phyloP scores from a whole-genome alignment of 2,888 invertebrate species.

The Pseudolycoriella hygida region DNA sequence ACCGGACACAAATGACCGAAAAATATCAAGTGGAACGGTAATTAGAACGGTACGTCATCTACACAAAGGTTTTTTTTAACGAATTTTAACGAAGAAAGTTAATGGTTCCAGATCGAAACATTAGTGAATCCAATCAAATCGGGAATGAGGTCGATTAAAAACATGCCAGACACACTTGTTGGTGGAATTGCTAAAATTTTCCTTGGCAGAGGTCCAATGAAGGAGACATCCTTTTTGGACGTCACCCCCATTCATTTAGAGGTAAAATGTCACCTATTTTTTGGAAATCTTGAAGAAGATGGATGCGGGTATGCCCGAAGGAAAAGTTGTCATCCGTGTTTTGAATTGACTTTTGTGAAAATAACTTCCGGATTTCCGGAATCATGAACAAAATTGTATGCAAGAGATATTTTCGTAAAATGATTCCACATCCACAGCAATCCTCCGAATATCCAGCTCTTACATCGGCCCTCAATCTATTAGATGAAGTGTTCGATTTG shows the following conservation, averaged over 20 bases:
- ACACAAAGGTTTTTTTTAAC: too few species aligned
- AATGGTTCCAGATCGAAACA: constrained; percentile 24
- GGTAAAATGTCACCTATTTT: constrained; percentile 5
- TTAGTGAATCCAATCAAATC: constrained; percentile 43
- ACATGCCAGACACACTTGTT: constrained; percentile 58
- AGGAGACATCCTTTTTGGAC: constrained; percentile 12
- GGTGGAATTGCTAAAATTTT: constrained; percentile 43
- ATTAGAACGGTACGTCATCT: constrained; percentile 35
- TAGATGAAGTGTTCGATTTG: constrained; percentile 75
- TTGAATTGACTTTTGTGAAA: too few species aligned
- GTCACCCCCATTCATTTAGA: constrained; percentile 11
- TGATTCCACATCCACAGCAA: constrained; percentile 7
- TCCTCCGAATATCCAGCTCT: constrained; percentile 54
- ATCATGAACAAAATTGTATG: too few species aligned
- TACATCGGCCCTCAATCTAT: constrained; percentile 55
- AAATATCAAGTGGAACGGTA: constrained; percentile 38
- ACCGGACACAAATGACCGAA: constrained; percentile 50
- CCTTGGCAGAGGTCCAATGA: constrained; percentile 29
- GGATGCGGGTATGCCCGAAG: too few species aligned
- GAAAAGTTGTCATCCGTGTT: too few species aligned
- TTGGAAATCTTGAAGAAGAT: too few species aligned
- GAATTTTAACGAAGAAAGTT: too few species aligned
- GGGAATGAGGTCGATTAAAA: constrained; percentile 56
- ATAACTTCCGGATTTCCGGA: too few species aligned
- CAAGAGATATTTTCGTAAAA: background rate